Conservation (phyloP, 53 echinoderm and acorn worm genomes). For the Actinopyga echinites region DNA sequence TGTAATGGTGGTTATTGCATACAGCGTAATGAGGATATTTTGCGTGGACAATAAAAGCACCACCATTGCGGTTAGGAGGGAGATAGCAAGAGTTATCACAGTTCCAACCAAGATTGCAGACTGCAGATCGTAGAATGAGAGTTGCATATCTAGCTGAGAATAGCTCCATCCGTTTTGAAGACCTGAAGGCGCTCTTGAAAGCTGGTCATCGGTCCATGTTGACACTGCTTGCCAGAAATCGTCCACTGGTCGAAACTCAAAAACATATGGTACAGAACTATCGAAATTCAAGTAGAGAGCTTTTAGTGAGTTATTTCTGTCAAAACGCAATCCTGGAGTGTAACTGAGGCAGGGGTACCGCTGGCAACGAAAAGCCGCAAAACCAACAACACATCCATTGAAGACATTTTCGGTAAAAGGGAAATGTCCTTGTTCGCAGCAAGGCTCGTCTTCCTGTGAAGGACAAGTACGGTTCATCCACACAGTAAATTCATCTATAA, state of each 20-base stretch:
- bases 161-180: slow-evolving; percentile 63
- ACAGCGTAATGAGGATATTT: slow-evolving; percentile 53
- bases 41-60: slow-evolving; percentile 58
- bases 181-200: slow-evolving; percentile 43
- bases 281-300: slow-evolving; percentile 17
- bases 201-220: slow-evolving; percentile 26
- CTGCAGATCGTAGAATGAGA: slow-evolving; percentile 38
- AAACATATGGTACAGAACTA: slow-evolving; percentile 25
- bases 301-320: slow-evolving; percentile 36
- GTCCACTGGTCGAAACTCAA: slow-evolving; percentile 28
- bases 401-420: slow-evolving; percentile 20
- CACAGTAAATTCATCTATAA: slow-evolving; percentile 61
- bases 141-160: not conserved
- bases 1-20: slow-evolving; percentile 58
- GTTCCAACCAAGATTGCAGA: slow-evolving; percentile 44
- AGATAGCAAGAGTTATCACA: slow-evolving; percentile 29
- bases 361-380: not conserved
- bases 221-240: slow-evolving; percentile 45
- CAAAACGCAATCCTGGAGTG: slow-evolving; percentile 49
- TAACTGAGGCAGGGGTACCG: not conserved
- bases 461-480: slow-evolving; percentile 61
- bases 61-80: slow-evolving; percentile 50
- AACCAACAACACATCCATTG: slow-evolving; percentile 18
- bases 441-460: slow-evolving; percentile 17
- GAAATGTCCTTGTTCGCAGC: slow-evolving; percentile 58